phyloP scores from a whole-genome alignment of 2,113 vertebrate genomes.

The Crotophaga sulcirostris region DNA sequence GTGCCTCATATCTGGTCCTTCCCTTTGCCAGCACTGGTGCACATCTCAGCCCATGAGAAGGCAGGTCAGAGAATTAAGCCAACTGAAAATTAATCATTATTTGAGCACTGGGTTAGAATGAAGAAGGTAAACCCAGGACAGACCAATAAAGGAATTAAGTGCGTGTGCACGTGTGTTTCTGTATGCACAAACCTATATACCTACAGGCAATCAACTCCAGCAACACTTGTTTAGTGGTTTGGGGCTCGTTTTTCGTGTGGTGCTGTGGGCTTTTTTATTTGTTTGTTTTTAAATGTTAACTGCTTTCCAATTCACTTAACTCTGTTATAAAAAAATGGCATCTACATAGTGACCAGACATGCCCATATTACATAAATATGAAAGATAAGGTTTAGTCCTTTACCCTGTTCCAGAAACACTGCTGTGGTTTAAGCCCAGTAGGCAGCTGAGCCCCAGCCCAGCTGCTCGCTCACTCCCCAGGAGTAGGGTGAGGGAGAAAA shows the following conservation, averaged over 20 bases:
- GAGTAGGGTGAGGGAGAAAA: not conserved
- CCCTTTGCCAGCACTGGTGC: not conserved
- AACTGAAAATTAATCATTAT: not conserved
- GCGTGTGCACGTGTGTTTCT: not conserved
- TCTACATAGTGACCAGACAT: not conserved
- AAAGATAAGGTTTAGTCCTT: not conserved
- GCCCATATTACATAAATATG: not conserved
- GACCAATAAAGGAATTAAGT: not conserved
- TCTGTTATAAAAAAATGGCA: not conserved
- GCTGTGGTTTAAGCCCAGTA: not conserved
- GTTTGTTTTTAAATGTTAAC: not conserved
- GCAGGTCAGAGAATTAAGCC: not conserved
- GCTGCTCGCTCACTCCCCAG: accelerated
- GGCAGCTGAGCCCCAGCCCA: not conserved
- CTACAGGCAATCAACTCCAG: not conserved
- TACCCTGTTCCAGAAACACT: not conserved
- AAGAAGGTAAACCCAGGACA: not conserved
- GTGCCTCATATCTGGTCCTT: not conserved
- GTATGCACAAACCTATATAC: not conserved
- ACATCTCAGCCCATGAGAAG: not conserved
- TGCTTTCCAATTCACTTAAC: not conserved
- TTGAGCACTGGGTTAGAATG: not conserved
- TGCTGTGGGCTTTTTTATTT: no score
- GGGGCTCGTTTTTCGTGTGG: no score
- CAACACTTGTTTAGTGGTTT: not conserved